Percentiles rank a stretch among this genome's conserved stretches.
Conservation (phyloP, 2,113 vertebrate genomes). For the Glaucomys volans region DNA sequence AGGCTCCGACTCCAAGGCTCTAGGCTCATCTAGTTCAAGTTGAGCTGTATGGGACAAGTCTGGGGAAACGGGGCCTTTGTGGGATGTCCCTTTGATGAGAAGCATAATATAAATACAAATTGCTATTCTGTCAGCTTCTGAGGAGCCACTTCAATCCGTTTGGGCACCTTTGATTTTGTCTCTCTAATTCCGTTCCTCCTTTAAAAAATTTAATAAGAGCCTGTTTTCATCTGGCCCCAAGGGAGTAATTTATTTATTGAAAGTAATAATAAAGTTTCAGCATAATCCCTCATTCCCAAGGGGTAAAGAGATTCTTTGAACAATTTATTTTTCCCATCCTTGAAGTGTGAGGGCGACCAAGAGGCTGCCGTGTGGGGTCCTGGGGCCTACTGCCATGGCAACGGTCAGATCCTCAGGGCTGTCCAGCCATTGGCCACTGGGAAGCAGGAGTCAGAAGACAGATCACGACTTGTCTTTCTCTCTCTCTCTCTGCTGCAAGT, state of each 20-base stretch:
- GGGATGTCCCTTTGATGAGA: constrained; percentile 71
- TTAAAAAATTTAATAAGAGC: constrained; percentile 78
- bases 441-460: neutral
- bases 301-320: constrained; percentile 70
- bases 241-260: constrained; percentile 83
- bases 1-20: neutral
- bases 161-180: constrained; percentile 82
- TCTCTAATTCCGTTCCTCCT: constrained; percentile 68
- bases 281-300: constrained; percentile 74
- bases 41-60: constrained; percentile 11
- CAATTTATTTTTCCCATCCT: constrained; percentile 82
- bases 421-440: neutral
- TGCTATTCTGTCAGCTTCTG: constrained; percentile 76
- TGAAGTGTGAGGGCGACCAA: constrained; percentile 68
- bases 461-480: neutral
- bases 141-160: constrained; percentile 80
- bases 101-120: constrained; percentile 76
- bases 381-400: constrained; percentile 54
- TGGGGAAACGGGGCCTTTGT: constrained; percentile 48
- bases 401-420: neutral
- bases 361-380: constrained; percentile 29
- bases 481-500: neutral
- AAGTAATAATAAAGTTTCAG: constrained; percentile 83
- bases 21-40: neutral
- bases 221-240: constrained; percentile 81